Evolutionary conservation across 2,888 invertebrate species (phyloP), one percentile per base, ranked within the genome.

Genomic region (Glyphotaelius pellucidus): DNA sequence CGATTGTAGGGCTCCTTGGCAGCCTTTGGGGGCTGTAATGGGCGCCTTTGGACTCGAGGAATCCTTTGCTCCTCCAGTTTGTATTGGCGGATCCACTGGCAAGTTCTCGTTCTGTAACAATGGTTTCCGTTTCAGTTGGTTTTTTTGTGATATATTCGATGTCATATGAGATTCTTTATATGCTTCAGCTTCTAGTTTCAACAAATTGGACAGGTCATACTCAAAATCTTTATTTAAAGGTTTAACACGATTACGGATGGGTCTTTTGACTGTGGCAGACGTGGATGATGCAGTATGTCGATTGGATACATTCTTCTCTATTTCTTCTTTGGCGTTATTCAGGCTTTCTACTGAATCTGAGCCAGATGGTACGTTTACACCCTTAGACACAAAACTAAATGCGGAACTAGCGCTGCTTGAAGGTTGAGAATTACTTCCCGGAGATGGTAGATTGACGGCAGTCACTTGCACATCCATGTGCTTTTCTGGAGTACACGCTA

Each of bases 161-260:
- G 91, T 87, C 67, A 92, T 52, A 91, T 93, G 92, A 86, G 83
- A 93, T 92, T 92, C 93, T 93, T 93, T 93, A 81, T 96, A 96
- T 11, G 96, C 96, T 93, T 96, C 96, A 0, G 95, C 95, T 95
- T 96, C 96, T 95, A 95, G 95, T 94, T 96, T 96, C 80, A 96
- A 94, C 90, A 96, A 94, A 95, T 96, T 96, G 5, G 97, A 97
- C 93, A 97, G 95, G 95, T 97, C 97, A 94, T 97, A 98, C 94
- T 97, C 97, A 94, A 97, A 98, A 95, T 98, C 97, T 94, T 97
- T 97, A 94, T 97, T 96, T 93, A 97, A 96, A 14, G 96, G 96
- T 94, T 97, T 97, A 1, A 97, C 96, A 93, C 97, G 97, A 94
- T 97, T 97, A 80, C 97, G 96, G 25, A 97, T 96, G 2, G 97